Evolutionary conservation across 2,888 invertebrate genomes (phyloP), one percentile per base, ranked within the genome.

Genomic region (Rhodophaea formosa): DNA sequence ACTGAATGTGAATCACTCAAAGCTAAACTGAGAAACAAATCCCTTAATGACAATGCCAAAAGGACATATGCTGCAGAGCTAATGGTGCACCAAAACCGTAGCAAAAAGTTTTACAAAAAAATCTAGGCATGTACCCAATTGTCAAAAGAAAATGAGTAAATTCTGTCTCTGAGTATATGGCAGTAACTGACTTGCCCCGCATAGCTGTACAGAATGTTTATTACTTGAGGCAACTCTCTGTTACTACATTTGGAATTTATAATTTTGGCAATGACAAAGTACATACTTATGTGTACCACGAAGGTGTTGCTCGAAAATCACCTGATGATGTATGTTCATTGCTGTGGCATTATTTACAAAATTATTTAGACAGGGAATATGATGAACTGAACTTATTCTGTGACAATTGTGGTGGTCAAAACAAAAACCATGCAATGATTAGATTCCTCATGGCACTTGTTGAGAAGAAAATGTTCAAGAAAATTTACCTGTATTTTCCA

Each of bases 231-330:
- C 42, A 42, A 42, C 42, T 42, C 5, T 42, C 42, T 42, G 42
- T 42, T 42, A 42, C 10, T 10, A 42, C 42, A 10, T 42, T 42
- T 42, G 42, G 42, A 12, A 42, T 42, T 10, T 42, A 42, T 42
- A 5, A 42, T 42, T 10, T 42, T 7, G 42, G 10, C 10, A 42
- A 42, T 42, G 10, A 42, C 10, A 42, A 10, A 42, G 42, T 42
- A 42, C 42, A 42, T 42, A 42, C 42, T 42, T 42, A 42, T 42
- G 42, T 42, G 42, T 42, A 42, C 42, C 42, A 42, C n/a, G 42
- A 42, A 42, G 42, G 42, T 10, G 10, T 42, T 10, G 42, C 42
- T 7, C 42, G 10, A 10, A 42, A 42, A 42, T 42, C 42, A 42
- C 42, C 42, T 1, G 42, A 42, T 42, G 42, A 42, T 42, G 42